Evolutionary conservation across 2,797 vertebrate genomes (phyloP).

Genomic region (Serranus cabrilla): DNA sequence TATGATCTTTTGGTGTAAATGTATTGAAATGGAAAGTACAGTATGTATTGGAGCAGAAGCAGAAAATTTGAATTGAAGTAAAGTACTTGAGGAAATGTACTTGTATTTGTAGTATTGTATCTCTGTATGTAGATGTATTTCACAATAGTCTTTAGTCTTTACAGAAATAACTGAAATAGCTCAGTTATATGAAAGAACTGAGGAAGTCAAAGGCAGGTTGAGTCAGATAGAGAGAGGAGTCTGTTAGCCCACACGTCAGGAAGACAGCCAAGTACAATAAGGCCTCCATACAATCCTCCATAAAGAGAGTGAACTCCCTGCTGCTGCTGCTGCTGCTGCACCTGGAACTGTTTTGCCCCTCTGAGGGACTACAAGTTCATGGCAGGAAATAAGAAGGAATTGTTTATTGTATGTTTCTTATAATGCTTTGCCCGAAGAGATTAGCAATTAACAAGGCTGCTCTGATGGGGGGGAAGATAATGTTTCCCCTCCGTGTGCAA

Average conservation of each 20-base stretch:
- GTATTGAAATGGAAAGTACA: background rate
- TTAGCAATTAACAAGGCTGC: conserved; percentile 63
- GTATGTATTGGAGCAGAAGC: background rate
- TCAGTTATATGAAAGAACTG: background rate
- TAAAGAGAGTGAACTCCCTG: conserved; percentile 38
- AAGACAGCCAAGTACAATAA: conserved; percentile 67
- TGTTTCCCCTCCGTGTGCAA: conserved; percentile 10
- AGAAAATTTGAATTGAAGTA: background rate
- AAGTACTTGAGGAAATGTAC: background rate
- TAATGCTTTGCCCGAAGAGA: conserved; percentile 63
- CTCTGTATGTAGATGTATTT: conserved; percentile 6
- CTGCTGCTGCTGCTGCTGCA: conserved; percentile 55
- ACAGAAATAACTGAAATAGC: background rate
- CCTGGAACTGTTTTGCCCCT: conserved; percentile 79
- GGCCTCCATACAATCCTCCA: conserved; percentile 41
- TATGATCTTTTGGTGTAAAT: background rate
- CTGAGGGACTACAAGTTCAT: conserved; percentile 51
- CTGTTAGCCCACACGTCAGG: conserved; percentile 42
- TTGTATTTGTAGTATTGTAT: background rate
- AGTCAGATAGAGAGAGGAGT: conserved; percentile 11
- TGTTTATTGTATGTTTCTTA: conserved; percentile 77
- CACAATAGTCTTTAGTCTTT: conserved; percentile 5
- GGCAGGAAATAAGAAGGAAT: conserved; percentile 70
- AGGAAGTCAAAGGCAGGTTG: background rate
- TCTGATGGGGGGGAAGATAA: conserved; percentile 52